Conservation (phyloP, 2,888 invertebrate genomes). For the Autographa pulchrina region DNA sequence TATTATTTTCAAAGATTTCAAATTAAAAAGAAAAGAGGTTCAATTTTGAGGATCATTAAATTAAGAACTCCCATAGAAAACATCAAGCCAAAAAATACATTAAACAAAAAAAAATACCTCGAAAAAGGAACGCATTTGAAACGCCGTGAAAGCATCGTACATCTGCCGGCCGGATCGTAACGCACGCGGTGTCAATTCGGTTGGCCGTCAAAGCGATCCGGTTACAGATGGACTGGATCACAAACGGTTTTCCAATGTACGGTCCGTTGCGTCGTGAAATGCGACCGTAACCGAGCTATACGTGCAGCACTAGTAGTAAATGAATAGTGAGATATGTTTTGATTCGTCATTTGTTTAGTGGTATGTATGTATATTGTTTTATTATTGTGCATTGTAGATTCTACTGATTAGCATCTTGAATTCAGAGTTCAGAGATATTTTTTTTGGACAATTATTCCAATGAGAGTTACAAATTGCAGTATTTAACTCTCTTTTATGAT, state of each 20-base stretch:
- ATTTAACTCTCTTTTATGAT: no score
- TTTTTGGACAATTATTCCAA: no score
- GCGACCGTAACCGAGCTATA: slow-evolving; percentile 13
- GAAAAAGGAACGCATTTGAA: slow-evolving; percentile 8
- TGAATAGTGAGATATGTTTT: neutral
- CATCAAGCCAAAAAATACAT: neutral
- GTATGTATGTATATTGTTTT: neutral
- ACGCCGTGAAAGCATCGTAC: neutral
- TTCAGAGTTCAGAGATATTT: neutral
- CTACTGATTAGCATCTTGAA: neutral
- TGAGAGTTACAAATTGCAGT: no score
- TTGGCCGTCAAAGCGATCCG: slow-evolving; percentile 50
- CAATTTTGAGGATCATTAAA: no score
- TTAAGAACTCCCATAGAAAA: no score
- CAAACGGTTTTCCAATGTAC: slow-evolving; percentile 58
- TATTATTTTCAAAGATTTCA: no score
- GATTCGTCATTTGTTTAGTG: neutral
- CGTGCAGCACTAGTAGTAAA: neutral
- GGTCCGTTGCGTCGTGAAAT: slow-evolving; percentile 34
- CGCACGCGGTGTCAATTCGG: slow-evolving; percentile 52
- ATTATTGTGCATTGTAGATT: neutral
- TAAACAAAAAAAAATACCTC: neutral
- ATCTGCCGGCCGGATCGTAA: slow-evolving; percentile 17
- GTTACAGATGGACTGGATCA: slow-evolving; percentile 58
- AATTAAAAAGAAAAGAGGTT: no score